Conservation (phyloP, 2,113 vertebrate species). For the Halichoerus grypus region DNA sequence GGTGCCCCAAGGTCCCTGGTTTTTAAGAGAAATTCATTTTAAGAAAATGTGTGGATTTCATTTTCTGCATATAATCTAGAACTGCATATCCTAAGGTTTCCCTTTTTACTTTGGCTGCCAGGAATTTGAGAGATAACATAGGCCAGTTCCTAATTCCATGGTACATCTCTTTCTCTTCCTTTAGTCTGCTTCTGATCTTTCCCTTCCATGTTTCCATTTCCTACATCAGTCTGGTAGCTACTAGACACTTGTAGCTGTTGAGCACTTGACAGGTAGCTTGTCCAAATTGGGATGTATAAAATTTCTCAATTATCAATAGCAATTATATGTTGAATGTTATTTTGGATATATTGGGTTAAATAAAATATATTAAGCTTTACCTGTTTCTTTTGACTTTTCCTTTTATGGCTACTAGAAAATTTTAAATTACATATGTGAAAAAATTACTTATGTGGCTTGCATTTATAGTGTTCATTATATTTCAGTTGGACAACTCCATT, state of each 20-base stretch:
- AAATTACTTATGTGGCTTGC: neutral
- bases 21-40: constrained; percentile 50
- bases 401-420: constrained; percentile 29
- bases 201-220: constrained; percentile 43
- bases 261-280: neutral
- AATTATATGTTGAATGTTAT: constrained; percentile 36
- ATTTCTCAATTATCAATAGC: constrained; percentile 31
- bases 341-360: constrained; percentile 59
- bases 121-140: constrained; percentile 30
- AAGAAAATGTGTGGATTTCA: constrained; percentile 3
- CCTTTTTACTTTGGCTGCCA: constrained; percentile 46
- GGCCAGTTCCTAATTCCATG: neutral
- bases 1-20: neutral
- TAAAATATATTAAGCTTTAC: constrained; percentile 47
- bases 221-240: constrained; percentile 9
- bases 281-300: constrained; percentile 43
- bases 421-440: neutral
- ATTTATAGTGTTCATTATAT: neutral
- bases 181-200: constrained; percentile 38
- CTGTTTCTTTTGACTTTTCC: constrained; percentile 42
- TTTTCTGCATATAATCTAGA: constrained; percentile 31
- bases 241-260: neutral
- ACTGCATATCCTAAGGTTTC: neutral
- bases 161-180: neutral
- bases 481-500: neutral